phyloP scores from a whole-genome alignment of 2,113 vertebrate species.

The Reinhardtius hippoglossoides region DNA sequence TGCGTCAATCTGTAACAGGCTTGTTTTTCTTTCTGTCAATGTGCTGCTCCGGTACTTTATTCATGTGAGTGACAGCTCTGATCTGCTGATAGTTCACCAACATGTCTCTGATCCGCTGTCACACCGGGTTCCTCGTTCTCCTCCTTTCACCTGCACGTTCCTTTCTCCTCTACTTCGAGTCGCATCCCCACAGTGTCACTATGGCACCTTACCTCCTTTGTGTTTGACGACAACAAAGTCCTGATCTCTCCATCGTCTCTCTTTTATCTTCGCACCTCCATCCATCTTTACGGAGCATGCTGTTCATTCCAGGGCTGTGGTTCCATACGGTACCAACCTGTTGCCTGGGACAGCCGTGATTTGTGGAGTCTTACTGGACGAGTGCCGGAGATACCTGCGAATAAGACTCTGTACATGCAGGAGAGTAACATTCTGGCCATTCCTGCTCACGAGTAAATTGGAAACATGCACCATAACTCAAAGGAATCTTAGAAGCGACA shows the following conservation, averaged over 20 bases:
- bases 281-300: not conserved
- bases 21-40: too few relatives aligned
- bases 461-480: constrained; percentile 36
- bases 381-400: constrained; percentile 2
- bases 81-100: too few relatives aligned
- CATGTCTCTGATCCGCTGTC: too few relatives aligned
- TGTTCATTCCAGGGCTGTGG: constrained; percentile 23
- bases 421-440: constrained; percentile 42
- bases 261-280: not conserved
- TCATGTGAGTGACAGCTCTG: too few relatives aligned
- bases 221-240: not conserved
- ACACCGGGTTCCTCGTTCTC: too few relatives aligned
- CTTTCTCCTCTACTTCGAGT: too few relatives aligned
- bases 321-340: constrained; percentile 51
- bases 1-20: not conserved
- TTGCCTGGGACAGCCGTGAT: constrained; percentile 44
- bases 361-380: constrained; percentile 43
- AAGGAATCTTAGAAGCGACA: not conserved
- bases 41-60: too few relatives aligned
- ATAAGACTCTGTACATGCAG: constrained; percentile 8
- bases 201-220: not conserved
- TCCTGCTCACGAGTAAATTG: constrained; percentile 21
- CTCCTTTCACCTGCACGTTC: too few relatives aligned
- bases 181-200: too few relatives aligned
- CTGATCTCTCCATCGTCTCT: not conserved